phyloP scores from a whole-genome alignment of 2,113 vertebrate species.

The Dendropsophus ebraccatus region DNA sequence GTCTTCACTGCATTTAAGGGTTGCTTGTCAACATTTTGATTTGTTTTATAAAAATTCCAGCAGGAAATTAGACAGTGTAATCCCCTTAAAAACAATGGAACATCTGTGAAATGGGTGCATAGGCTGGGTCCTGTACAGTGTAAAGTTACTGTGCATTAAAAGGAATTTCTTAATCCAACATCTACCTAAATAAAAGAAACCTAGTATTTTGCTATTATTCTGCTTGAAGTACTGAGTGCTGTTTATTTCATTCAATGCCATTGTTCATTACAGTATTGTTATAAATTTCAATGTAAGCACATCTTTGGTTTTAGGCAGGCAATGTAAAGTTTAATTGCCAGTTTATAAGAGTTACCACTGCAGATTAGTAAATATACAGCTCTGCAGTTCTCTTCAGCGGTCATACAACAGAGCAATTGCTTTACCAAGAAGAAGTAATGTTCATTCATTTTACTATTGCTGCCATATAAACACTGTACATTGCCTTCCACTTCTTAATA shows the following conservation, averaged over 20 bases:
- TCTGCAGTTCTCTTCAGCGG: conserved; percentile 1
- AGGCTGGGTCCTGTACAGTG: too few relatives aligned
- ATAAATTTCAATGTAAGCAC: not conserved
- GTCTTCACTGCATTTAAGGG: too few relatives aligned
- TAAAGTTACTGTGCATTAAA: too few relatives aligned
- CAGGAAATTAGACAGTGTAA: too few relatives aligned
- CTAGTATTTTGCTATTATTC: not conserved
- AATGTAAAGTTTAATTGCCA: conserved; percentile 21
- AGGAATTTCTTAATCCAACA: too few relatives aligned
- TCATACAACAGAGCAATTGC: not conserved
- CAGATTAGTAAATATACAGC: conserved; percentile 4
- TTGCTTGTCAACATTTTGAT: too few relatives aligned
- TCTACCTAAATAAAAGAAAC: not conserved
- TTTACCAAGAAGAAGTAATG: conserved; percentile 15
- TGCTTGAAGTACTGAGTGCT: not conserved
- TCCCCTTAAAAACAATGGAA: too few relatives aligned
- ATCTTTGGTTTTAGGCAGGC: not conserved
- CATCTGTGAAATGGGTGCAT: too few relatives aligned
- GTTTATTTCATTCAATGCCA: not conserved
- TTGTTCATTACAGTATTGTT: not conserved
- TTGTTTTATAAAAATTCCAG: too few relatives aligned
- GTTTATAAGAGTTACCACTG: conserved; percentile 9
- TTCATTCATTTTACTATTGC: conserved; percentile 32
- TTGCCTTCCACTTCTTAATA: conserved; percentile 14
- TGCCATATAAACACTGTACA: conserved; percentile 39